Conservation (phyloP, 2,113 vertebrate genomes). For the Mobula hypostoma region DNA sequence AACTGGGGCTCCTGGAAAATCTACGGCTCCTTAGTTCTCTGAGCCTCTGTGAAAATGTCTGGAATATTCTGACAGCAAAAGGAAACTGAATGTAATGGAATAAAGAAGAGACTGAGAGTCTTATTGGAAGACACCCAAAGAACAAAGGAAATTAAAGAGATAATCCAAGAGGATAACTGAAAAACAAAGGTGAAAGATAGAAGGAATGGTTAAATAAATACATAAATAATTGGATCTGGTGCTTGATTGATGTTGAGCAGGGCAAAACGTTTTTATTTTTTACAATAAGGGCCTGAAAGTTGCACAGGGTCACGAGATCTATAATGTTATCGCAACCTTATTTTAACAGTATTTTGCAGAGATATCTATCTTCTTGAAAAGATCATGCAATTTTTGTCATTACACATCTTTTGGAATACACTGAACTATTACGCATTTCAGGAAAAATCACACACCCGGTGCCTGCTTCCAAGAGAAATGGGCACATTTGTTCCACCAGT, state of each 20-base stretch:
- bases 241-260: background rate
- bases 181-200: background rate
- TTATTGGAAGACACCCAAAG: background rate
- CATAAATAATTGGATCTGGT: background rate
- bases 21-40: background rate
- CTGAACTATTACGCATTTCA: background rate
- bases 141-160: background rate
- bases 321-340: background rate
- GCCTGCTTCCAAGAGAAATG: background rate
- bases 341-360: background rate
- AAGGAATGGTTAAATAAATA: background rate
- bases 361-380: conserved; percentile 6
- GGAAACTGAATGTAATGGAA: too few relatives aligned
- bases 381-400: background rate
- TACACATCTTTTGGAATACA: background rate
- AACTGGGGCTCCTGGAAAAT: background rate
- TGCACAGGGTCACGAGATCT: background rate
- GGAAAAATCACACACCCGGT: background rate
- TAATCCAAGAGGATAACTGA: background rate
- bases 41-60: background rate
- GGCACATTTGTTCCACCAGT: conserved; percentile 30
- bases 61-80: background rate
- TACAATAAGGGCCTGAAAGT: background rate
- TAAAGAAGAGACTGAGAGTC: background rate
- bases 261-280: background rate